A percentile compares a stretch with the other conserved stretches of the same genome.
Evolutionary conservation across 2,113 vertebrate genomes (phyloP).

Genomic region (Crotophaga sulcirostris): DNA sequence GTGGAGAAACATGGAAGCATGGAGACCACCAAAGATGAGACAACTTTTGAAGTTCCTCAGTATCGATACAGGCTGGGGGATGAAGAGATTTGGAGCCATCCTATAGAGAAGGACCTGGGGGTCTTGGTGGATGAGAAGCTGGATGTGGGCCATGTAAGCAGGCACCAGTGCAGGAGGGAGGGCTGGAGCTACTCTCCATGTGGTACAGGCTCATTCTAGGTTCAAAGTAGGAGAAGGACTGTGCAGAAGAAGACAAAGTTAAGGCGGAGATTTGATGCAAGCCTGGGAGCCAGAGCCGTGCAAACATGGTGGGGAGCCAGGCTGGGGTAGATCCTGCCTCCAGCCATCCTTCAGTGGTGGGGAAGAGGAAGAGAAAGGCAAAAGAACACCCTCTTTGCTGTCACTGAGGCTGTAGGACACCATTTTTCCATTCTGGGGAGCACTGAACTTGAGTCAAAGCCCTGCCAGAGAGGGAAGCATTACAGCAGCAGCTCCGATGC

Average conservation of each 20-base stretch:
- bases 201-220: background rate
- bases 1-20: rapidly evolving
- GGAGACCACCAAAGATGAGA: background rate
- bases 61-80: too few species aligned
- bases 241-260: background rate
- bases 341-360: background rate
- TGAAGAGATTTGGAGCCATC: too few species aligned
- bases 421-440: background rate
- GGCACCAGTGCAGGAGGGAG: background rate
- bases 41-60: background rate
- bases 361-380: background rate
- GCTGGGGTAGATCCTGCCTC: background rate
- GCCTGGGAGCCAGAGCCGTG: background rate
- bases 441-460: background rate
- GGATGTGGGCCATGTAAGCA: background rate
- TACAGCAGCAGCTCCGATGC: background rate
- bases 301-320: background rate
- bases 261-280: background rate
- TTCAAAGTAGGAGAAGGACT: background rate
- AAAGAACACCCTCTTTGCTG: background rate
- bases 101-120: too few species aligned
- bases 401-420: background rate
- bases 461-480: background rate
- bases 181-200: too few species aligned
- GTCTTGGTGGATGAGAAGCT: too few species aligned